Conservation (phyloP, 2,797 vertebrate genomes). For the Mastacembelus armatus region DNA sequence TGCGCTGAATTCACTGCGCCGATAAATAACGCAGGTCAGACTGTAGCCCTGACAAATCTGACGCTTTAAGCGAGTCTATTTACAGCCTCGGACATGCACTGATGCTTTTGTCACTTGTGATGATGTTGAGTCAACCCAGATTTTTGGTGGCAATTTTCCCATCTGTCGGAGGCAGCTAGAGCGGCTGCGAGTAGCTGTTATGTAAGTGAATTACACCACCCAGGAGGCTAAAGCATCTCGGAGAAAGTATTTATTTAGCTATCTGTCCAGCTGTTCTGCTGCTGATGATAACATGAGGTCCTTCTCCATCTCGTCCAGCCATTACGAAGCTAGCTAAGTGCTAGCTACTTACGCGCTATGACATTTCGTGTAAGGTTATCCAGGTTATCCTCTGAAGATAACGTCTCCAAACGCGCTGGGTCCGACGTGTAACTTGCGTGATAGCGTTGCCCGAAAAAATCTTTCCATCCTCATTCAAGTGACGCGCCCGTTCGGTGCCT, state of each 20-base stretch:
- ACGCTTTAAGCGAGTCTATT: constrained; percentile 36
- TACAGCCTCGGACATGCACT: constrained; percentile 42
- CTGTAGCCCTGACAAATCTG: constrained; percentile 2
- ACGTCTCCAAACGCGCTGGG: constrained; percentile 53
- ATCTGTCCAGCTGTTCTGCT: constrained; percentile 69
- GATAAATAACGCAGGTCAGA: constrained; percentile 29
- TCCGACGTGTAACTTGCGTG: constrained; percentile 56
- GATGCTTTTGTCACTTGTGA: constrained; percentile 42
- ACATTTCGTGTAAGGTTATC: constrained; percentile 84
- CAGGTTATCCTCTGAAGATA: constrained; percentile 79
- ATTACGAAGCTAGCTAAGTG: constrained; percentile 73
- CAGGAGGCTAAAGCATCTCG: constrained; percentile 75
- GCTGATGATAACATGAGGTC: constrained; percentile 57
- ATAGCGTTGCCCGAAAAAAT: constrained; percentile 30
- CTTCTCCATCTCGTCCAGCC: constrained; percentile 75
- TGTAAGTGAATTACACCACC: constrained; percentile 75
- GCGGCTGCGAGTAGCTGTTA: constrained; percentile 65
- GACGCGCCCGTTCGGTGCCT: constrained; percentile 36
- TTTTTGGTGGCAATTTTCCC: constrained; percentile 57
- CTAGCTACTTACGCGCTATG: constrained; percentile 79
- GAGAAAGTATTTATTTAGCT: constrained; percentile 66
- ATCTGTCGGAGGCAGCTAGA: constrained; percentile 62
- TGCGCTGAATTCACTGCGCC: constrained; percentile 26
- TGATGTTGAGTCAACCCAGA: constrained; percentile 55
- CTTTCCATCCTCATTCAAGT: constrained; percentile 71